Evolutionary conservation across 64 coral and sea anemone genomes (phyloP).

Genomic region (Acropora yongei): DNA sequence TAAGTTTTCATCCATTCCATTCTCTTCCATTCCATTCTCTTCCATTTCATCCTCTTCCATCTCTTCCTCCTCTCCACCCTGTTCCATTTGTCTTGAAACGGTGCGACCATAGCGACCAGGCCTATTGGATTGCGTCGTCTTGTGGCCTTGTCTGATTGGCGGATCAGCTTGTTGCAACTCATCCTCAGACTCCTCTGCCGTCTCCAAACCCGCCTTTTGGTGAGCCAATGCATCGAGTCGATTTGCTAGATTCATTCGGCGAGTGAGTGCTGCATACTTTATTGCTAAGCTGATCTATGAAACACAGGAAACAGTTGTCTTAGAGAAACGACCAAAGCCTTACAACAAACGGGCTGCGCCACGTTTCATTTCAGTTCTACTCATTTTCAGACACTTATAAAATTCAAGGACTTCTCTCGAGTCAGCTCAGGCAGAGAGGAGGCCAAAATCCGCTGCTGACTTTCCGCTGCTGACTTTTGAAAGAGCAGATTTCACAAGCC

Average conservation of each 20-base stretch:
- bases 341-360: too few species aligned
- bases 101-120: not conserved
- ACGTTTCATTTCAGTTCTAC: too few species aligned
- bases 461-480: too few species aligned
- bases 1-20: slow-evolving; percentile 38
- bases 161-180: slow-evolving; percentile 45
- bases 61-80: slow-evolving; percentile 39
- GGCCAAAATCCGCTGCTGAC: too few species aligned
- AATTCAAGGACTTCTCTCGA: too few species aligned
- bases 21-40: slow-evolving; percentile 20
- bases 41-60: slow-evolving; percentile 50
- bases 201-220: slow-evolving; percentile 83
- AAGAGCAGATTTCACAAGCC: too few species aligned
- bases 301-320: too few species aligned
- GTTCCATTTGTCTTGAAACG: slow-evolving; percentile 8
- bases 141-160: not conserved
- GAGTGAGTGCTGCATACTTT: slow-evolving; percentile 87
- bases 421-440: not conserved
- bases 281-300: slow-evolving; percentile 94
- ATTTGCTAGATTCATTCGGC: slow-evolving; percentile 91
- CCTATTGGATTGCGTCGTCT: not conserved
- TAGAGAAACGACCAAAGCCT: too few species aligned
- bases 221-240: slow-evolving; percentile 79
- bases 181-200: slow-evolving; percentile 53
- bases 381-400: too few species aligned